Base-by-base conservation (phyloP, 2,888 invertebrate genomes). In the Nymphalis polychloros region DNA sequence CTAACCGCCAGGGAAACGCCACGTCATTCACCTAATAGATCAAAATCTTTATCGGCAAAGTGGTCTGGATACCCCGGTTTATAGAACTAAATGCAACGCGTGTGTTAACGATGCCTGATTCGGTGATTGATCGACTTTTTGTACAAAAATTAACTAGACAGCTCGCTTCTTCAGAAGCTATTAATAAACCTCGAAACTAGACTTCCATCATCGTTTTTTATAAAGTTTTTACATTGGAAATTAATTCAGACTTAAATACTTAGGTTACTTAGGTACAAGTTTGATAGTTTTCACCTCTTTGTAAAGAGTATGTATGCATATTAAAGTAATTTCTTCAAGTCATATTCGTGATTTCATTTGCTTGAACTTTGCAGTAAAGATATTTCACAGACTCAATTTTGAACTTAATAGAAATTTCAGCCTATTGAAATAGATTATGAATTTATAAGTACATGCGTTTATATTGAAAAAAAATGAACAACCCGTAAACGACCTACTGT, bases 1-100 rank as follows among this genome's bases (percentile, higher is more conserved):
- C 89, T 89, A 86, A 86, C 84, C 79, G 78, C 72, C 74, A 70
- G 73, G 76, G 78, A 82, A 84, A 59, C 82, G 92, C 87, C 75
- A 63, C 75, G 90, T 92, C 92, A 92, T 83, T 80, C 76, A 81
- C 79, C 82, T 90, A 92, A 92, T 92, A 92, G 92, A 92, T 91
- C 88, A 84, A 83, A 89, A 91, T 92, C 90, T 89, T 83, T 81
- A 83, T 78, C 82, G 78, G 81, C 77, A 82, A 84, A 88, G 87
- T 88, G 85, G 85, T 77, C 79, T 82, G 84, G 87, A 85, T 86
- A 77, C 85, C 82, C 77, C 84, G 85, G 82, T 86, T 86, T 87
- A 88, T 89, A 81, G 84, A 85, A 86, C 82, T 85, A 87, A 88
- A 89, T 87, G 87, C 87, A 85, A 84, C 82, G 83, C 84, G 82